These are phyloP conservation scores for Acanthosepion esculentum DNA, from an alignment of 2,888 invertebrate species.

Conservation along the genomic window DNA sequence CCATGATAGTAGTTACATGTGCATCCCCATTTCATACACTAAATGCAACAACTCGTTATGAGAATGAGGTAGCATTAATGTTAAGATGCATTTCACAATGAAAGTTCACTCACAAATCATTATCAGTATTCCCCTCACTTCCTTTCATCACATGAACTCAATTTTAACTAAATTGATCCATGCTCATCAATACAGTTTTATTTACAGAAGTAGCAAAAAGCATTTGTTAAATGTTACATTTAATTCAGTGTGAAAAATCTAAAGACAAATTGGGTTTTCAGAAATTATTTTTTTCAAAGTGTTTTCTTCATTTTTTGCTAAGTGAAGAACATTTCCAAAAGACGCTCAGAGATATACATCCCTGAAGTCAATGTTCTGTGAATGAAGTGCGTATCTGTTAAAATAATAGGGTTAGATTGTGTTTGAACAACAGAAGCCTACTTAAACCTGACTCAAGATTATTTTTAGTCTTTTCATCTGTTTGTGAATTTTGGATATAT, in stretches of 20 bases:
- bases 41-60: no score
- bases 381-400: not conserved
- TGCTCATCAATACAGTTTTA: not conserved
- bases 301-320: not conserved
- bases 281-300: not conserved
- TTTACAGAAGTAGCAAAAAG: not conserved
- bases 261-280: not conserved
- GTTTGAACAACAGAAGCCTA: not conserved
- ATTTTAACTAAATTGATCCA: not conserved
- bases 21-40: no score
- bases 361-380: not conserved
- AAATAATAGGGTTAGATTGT: not conserved
- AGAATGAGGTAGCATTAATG: no score
- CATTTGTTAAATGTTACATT: not conserved
- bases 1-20: no score
- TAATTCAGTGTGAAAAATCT: not conserved
- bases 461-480: not conserved
- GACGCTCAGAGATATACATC: not conserved
- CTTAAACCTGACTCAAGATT: not conserved
- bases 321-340: not conserved
- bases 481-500: not conserved
- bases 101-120: not conserved
- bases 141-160: not conserved
- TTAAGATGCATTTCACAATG: not conserved
- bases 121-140: not conserved